Evolutionary conservation across 2,113 vertebrate species (phyloP).

Genomic region (Cynocephalus volans): DNA sequence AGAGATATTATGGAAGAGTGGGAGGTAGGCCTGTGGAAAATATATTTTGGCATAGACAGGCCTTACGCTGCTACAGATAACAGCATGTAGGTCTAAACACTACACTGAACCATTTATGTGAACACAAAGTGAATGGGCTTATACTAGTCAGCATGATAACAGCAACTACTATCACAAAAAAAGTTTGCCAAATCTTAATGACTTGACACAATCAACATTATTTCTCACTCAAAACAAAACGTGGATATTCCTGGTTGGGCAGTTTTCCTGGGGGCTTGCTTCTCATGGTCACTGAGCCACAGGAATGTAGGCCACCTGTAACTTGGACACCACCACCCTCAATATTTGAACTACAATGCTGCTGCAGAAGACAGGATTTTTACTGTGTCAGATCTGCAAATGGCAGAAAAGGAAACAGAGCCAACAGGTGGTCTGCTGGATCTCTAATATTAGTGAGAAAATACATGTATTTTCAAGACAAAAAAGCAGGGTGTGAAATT

Average conservation of each 20-base stretch:
- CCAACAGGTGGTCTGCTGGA: too few species aligned
- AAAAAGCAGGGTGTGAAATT: too few species aligned
- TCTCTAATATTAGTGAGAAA: too few species aligned
- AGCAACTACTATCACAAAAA: not conserved
- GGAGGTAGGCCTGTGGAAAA: not conserved
- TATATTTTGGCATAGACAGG: not conserved
- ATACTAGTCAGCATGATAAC: not conserved
- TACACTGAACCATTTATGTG: not conserved
- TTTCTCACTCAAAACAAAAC: not conserved
- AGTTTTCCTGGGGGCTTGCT: not conserved
- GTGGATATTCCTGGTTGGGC: not conserved
- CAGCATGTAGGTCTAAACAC: not conserved
- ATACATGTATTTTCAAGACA: too few species aligned
- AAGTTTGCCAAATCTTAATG: not conserved
- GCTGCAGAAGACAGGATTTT: not conserved
- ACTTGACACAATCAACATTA: not conserved
- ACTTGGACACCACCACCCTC: not conserved
- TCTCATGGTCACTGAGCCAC: not conserved
- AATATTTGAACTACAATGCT: not conserved
- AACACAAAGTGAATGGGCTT: not conserved
- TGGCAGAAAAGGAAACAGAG: not conserved
- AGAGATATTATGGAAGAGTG: not conserved
- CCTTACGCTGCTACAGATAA: not conserved
- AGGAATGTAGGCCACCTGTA: not conserved
- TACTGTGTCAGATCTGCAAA: not conserved